Base-by-base conservation (phyloP, 2,888 invertebrate genomes). In the Agonum fuliginosum region DNA sequence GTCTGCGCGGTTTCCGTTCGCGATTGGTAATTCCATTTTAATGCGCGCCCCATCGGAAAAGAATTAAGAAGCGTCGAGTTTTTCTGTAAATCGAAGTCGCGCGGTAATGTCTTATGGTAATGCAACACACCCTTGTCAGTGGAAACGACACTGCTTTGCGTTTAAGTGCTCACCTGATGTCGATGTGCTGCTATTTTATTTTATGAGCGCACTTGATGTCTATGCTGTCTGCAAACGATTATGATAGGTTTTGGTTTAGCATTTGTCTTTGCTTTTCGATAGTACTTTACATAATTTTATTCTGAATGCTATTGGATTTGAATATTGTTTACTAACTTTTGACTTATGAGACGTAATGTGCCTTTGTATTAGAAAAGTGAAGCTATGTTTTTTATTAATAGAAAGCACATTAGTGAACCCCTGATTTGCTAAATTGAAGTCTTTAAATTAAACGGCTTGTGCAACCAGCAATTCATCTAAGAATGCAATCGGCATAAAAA, bases 1-100 rank as follows among this genome's bases (percentile, higher is more conserved):
- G 67, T 67, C 67, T 37, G 20, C 41, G 2, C 12, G 41, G 67
- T 22, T 67, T 67, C 67, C 67, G 67, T 10, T 12, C 19, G n/a
- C 37, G 41, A 37, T 46, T 46, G 80, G 81, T 81, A 81, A 81
- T 81, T 81, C 79, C 80, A 81, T 81, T 81, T 81, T 81, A 81
- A 81, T 81, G 80, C 46, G 71, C 71, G 17, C 46, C 30, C 81
- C 79, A 82, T 82, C 80, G 82, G 81, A 82, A 82, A 81, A 80
- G 81, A 82, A 82, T 82, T 82, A 82, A 81, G 81, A 80, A 24
- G 67, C 30, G 71, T 5, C 51, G 51, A 14, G 41, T 51, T 46
- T 71, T 71, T 71, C 67, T 41, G 22, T 69, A 43, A 69, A 19
- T 46, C 41, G 69, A 27, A 69, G 24, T 43, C 24, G 43, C 22